phyloP scores from a whole-genome alignment of 2,797 vertebrate genomes.

The Phoebastria nigripes region DNA sequence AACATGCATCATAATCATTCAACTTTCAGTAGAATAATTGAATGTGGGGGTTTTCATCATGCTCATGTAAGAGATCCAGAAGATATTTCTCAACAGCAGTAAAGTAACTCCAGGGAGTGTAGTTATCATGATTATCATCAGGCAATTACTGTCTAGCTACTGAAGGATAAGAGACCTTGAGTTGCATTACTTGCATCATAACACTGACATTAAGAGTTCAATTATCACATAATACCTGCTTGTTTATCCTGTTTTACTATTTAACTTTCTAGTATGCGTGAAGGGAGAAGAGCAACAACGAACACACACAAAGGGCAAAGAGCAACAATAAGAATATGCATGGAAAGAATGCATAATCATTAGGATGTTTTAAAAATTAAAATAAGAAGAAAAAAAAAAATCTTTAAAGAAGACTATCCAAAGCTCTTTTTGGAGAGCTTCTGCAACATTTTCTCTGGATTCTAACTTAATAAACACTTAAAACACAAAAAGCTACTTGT shows the following conservation, averaged over 20 bases:
- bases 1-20: conserved; percentile 44
- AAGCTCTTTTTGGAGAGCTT: neutral
- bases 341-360: neutral
- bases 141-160: conserved; percentile 46
- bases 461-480: conserved; percentile 28
- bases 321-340: neutral
- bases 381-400: neutral
- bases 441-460: neutral
- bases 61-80: neutral
- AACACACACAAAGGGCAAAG: conserved; percentile 2
- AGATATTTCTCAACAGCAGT: conserved; percentile 38
- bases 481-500: conserved; percentile 18
- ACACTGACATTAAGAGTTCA: conserved; percentile 36
- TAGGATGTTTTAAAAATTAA: neutral
- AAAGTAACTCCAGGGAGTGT: conserved; percentile 43
- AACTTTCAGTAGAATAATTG: conserved; percentile 43
- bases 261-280: neutral
- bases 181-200: conserved; percentile 38
- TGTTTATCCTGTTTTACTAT: conserved; percentile 21
- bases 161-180: conserved; percentile 53
- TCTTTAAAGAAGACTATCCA: neutral
- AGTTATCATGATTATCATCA: conserved; percentile 63
- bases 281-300: neutral
- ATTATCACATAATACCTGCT: conserved; percentile 52
- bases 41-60: conserved; percentile 10